Conservation (phyloP, 2,113 vertebrate species). For the Progne subis region DNA sequence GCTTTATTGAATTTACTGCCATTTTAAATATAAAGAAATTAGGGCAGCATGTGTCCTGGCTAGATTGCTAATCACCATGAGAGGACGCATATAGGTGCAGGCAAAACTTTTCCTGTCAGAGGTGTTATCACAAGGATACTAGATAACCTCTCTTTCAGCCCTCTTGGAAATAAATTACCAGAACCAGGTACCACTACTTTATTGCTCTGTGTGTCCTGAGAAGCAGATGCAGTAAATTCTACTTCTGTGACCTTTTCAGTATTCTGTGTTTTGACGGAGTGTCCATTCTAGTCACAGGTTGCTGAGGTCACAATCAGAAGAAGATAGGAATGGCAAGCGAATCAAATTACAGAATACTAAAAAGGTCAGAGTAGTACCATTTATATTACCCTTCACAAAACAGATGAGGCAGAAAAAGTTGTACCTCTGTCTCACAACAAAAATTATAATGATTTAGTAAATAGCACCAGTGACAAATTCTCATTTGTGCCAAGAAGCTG, state of each 20-base stretch:
- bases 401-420: conserved; percentile 54
- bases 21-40: conserved; percentile 42
- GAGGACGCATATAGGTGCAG: neutral
- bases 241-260: conserved; percentile 75
- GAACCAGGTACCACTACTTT: conserved; percentile 41
- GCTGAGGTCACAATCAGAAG: conserved; percentile 61
- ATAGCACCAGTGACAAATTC: conserved; percentile 30
- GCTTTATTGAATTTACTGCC: neutral
- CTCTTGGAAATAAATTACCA: conserved; percentile 20
- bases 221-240: conserved; percentile 49
- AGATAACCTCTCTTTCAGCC: neutral
- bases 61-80: neutral
- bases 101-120: neutral
- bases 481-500: neutral
- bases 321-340: conserved; percentile 58
- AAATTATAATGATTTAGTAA: conserved; percentile 50
- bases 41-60: neutral
- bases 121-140: neutral
- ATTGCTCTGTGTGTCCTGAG: conserved; percentile 29
- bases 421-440: conserved; percentile 35
- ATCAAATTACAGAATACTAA: conserved; percentile 75
- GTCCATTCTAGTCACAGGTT: conserved; percentile 70
- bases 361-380: conserved; percentile 73
- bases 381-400: conserved; percentile 67
- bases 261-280: conserved; percentile 71